Conservation (phyloP, 1,140 invertebrate species). For the Drosophila trapezifrons region DNA sequence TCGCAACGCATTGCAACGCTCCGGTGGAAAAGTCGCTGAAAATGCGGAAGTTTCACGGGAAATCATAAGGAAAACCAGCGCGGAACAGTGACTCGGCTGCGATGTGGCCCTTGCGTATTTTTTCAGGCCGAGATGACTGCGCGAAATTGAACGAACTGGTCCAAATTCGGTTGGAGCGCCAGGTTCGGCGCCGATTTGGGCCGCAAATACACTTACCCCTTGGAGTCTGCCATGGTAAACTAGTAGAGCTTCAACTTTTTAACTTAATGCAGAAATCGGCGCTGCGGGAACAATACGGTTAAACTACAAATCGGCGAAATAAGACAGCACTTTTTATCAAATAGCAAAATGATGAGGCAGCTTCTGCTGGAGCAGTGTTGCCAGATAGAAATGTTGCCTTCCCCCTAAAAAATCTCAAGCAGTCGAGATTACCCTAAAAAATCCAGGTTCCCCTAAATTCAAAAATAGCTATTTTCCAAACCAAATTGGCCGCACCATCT, state of each 20-base stretch:
- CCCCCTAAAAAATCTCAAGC: too few species aligned
- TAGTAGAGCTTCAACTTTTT: conserved; percentile 60
- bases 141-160: conserved; percentile 62
- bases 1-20: conserved; percentile 36
- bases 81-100: conserved; percentile 1
- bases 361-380: conserved; percentile 8
- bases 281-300: conserved; percentile 27
- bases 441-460: too few species aligned
- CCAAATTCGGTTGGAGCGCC: conserved; percentile 18
- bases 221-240: conserved; percentile 69
- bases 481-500: too few species aligned
- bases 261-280: conserved; percentile 67
- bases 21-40: conserved; percentile 13
- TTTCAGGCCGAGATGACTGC: conserved; percentile 68
- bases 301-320: conserved; percentile 31
- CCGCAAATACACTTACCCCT: conserved; percentile 65
- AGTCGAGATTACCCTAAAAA: too few species aligned
- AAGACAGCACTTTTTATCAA: conserved; percentile 55
- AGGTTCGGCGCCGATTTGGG: conserved; percentile 47
- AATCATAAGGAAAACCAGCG: conserved; percentile 2
- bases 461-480: too few species aligned
- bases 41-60: neutral
- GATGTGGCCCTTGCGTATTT: conserved; percentile 69
- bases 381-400: neutral
- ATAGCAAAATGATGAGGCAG: conserved; percentile 57